Conservation (phyloP, 2,797 vertebrate species). For the Rachycentron canadum region DNA sequence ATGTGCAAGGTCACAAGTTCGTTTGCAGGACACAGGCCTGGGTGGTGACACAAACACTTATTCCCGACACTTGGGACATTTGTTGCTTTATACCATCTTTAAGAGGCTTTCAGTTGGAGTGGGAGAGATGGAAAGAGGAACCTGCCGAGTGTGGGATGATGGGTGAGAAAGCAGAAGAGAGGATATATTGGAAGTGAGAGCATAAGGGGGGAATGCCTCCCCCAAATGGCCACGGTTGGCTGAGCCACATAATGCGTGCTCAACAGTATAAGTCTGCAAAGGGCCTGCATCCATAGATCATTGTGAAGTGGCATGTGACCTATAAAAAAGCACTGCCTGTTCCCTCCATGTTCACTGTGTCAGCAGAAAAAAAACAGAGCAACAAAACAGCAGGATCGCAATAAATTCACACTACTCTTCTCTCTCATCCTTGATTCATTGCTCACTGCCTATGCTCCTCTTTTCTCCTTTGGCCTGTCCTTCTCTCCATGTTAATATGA, state of each 20-base stretch:
- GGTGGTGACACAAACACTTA: constrained; percentile 12
- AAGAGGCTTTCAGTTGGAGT: constrained; percentile 58
- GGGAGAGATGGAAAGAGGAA: constrained; percentile 25
- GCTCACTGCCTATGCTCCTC: constrained; percentile 45
- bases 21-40: constrained; percentile 12
- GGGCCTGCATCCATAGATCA: constrained; percentile 83
- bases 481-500: constrained; percentile 42
- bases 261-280: constrained; percentile 81
- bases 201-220: constrained; percentile 26
- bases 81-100: constrained; percentile 47
- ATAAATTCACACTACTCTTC: constrained; percentile 68
- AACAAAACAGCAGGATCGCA: constrained; percentile 73
- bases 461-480: constrained; percentile 43
- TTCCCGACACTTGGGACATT: constrained; percentile 17
- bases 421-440: constrained; percentile 67
- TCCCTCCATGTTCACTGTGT: constrained; percentile 77
- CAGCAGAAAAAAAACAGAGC: constrained; percentile 83
- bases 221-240: constrained; percentile 72
- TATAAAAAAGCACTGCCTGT: constrained; percentile 75
- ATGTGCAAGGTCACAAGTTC: constrained; percentile 34
- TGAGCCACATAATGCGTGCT: constrained; percentile 81
- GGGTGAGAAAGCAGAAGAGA: constrained; percentile 40
- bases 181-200: constrained; percentile 41
- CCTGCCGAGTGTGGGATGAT: constrained; percentile 27
- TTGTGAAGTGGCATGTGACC: constrained; percentile 86